Evolutionary conservation across 2,888 invertebrate species (phyloP), one percentile per base, ranked within the genome.

Genomic region (Gortyna flavago): DNA sequence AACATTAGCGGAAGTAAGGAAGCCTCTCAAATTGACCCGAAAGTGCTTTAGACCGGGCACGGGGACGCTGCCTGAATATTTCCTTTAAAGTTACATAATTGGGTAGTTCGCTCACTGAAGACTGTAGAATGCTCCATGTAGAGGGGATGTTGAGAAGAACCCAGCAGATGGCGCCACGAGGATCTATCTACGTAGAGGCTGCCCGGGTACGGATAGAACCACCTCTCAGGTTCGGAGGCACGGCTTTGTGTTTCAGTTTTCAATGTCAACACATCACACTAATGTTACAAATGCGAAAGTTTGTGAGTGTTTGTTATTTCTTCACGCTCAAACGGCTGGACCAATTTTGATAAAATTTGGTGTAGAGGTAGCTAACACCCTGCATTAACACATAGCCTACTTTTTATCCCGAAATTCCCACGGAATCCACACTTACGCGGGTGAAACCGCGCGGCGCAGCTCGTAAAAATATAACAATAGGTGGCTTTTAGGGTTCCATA

Each of bases 1-100:
- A 51, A 44, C 62, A 62, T 84, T 48, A 59, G 51, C 5, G 25
- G 66, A n/a, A 48, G 54, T 44, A 35, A 41, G 41, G 21, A 51
- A 13, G 18, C 54, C 69, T 65, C 51, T 44, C 51, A 48, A 54
- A 79, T 71, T 32, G 65, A 59, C 21, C 41, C 44, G n/a, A 61
- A 64, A 85, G 71, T 65, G 70, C 73, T 85, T 44, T 44, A 38
- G 38, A 61, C n/a, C 18, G 38, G 57, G 29, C 25, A 44, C 57
- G 25, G 41, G n/a, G 41, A 81, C 74, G 75, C 54, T 59, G 38
- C 44, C 71, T 38, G 75, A 85, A 85, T 85, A 75, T 61, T 32
- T 74, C 54, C 71, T 68, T 68, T 44, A 71, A 35, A 48, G n/a
- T 59, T 38, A 73, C 62, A 68, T 68, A 80, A 81, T 72, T 84